Evolutionary conservation across 2,797 vertebrate genomes (phyloP), one percentile per base, ranked within the genome.

Genomic region (Epinephelus coioides): DNA sequence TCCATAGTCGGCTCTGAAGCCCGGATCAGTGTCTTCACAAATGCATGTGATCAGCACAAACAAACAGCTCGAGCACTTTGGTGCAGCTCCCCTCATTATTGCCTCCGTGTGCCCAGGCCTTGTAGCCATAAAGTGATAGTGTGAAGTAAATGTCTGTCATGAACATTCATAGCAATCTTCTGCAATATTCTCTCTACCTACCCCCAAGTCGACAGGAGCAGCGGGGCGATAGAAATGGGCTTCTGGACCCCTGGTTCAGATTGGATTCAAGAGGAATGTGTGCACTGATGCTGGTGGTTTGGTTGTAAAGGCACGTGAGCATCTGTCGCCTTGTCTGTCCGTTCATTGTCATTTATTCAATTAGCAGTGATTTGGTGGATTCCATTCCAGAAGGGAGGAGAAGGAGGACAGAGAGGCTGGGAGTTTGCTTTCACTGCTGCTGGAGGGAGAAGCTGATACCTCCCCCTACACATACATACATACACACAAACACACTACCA

Each of bases 291-390:
- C 59, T 62, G 63, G 71, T 76, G 80, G 72, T 65, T 75, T 85
- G 92, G 96, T 97, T 97, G 97, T 98, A 97, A 97, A 98, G 97
- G 97, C 97, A 98, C 96, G 95, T 95, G 97, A 98, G 97, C 97
- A 99, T 98, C 98, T 98, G 98, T 96, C 94, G 95, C 95, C 95
- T 96, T 94, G 92, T 96, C 93, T 86, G 95, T 91, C 94, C 94
- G 63, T n/a, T 86, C 95, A 97, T 98, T 98, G 97, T 94, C 96
- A 96, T 95, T 95, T 94, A 96, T 97, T 98, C 97, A 97, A 98
- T 99, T 96, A 97, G 96, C 95, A 93, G 95, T 84, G 86, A 90
- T 92, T 83, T 91, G 89, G 89, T 83, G 86, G 90, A 85, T 91
- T 88, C 87, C 81, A 63, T 80, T 93, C 86, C 86, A 70, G 80